Conservation (phyloP, 2,113 vertebrate species). For the Psilopogon haemacephalus region DNA sequence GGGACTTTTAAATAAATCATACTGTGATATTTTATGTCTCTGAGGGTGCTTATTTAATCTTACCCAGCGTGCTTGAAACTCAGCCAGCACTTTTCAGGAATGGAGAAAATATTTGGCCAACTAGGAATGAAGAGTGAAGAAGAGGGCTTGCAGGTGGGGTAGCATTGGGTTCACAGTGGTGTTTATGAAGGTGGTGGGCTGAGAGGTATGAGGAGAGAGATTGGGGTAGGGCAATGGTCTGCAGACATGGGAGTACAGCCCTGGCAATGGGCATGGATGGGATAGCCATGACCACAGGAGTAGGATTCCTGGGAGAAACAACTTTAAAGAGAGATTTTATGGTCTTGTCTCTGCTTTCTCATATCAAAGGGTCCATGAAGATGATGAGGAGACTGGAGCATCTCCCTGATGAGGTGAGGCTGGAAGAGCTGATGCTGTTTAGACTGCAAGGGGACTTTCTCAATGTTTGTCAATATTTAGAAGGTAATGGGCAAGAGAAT, state of each 20-base stretch:
- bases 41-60: neutral
- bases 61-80: neutral
- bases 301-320: neutral
- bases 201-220: neutral
- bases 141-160: neutral
- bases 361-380: neutral
- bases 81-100: neutral
- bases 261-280: neutral
- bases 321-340: neutral
- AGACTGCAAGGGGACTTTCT: neutral
- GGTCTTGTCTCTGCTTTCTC: neutral
- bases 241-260: neutral
- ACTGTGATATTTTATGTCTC: neutral
- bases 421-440: too few species aligned
- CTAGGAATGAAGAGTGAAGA: neutral
- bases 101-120: neutral
- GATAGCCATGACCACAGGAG: neutral
- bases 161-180: neutral
- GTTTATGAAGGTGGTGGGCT: fast-evolving
- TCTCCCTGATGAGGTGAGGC: too few species aligned
- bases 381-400: too few species aligned
- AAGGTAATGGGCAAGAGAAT: too few species aligned
- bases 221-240: neutral
- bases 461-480: too few species aligned
- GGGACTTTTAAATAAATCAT: neutral